Evolutionary conservation across 2,797 vertebrate species (phyloP).

Genomic region (Falco peregrinus): DNA sequence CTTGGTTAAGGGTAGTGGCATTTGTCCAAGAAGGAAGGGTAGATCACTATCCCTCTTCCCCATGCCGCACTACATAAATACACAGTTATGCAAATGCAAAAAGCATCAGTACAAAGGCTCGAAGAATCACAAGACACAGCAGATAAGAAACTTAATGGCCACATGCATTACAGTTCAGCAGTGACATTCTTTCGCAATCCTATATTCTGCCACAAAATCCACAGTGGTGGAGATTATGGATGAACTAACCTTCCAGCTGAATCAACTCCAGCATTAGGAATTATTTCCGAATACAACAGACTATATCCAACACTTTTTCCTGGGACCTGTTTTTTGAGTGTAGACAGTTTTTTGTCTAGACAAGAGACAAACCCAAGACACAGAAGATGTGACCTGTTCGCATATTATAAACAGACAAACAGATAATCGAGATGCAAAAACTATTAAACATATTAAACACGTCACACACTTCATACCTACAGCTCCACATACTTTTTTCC

Average conservation of each 20-base stretch:
- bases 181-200: not conserved
- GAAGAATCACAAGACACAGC: slow-evolving; percentile 1
- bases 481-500: not conserved
- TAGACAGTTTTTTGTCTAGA: not conserved
- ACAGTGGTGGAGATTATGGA: not conserved
- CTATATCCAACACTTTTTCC: not conserved
- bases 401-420: not conserved
- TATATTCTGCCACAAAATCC: not conserved
- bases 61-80: not conserved
- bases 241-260: not conserved
- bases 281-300: not conserved
- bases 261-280: not conserved
- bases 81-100: not conserved
- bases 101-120: slow-evolving; percentile 4
- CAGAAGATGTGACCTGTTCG: not conserved
- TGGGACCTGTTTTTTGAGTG: not conserved
- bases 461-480: not conserved
- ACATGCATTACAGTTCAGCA: not conserved
- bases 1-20: not conserved
- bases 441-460: fast-evolving
- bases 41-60: not conserved
- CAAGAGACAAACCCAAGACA: not conserved
- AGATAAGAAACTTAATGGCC: not conserved
- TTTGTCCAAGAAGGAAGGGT: not conserved
- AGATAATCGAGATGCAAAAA: not conserved